Percentiles rank a stretch among this genome's conserved stretches.
Conservation (phyloP, 2,113 vertebrate species). For the Ageneiosus marmoratus region DNA sequence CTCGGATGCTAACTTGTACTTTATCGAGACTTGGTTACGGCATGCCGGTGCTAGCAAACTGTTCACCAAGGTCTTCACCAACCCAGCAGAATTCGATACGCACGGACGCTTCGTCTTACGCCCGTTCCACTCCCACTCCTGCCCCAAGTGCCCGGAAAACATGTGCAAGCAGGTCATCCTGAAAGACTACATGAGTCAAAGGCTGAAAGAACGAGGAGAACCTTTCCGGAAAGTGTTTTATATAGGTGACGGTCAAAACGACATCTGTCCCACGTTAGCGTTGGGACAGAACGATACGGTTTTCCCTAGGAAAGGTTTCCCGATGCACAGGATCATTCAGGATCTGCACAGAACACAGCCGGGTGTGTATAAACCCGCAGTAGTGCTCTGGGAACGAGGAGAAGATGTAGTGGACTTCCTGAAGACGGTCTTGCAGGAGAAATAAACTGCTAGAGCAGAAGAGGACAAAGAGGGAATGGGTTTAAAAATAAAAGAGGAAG, state of each 20-base stretch:
- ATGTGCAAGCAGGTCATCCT: constrained; percentile 94
- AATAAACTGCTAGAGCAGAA: constrained; percentile 51
- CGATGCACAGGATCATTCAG: constrained; percentile 83
- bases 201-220: constrained; percentile 73
- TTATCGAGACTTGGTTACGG: constrained; percentile 81
- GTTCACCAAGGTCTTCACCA: constrained; percentile 87
- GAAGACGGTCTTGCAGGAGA: constrained; percentile 76
- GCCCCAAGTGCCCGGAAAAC: constrained; percentile 85
- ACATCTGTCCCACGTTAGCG: constrained; percentile 82
- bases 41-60: constrained; percentile 70
- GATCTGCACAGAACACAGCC: constrained; percentile 73
- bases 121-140: constrained; percentile 87
- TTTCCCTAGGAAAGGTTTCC: constrained; percentile 85
- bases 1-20: constrained; percentile 90
- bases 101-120: constrained; percentile 76
- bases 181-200: constrained; percentile 75
- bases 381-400: constrained; percentile 84
- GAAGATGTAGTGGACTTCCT: constrained; percentile 78
- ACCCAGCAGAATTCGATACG: constrained; percentile 78
- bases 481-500: not conserved
- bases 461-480: not conserved
- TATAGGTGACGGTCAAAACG: constrained; percentile 90
- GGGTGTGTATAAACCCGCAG: constrained; percentile 68
- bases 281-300: constrained; percentile 79
- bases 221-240: constrained; percentile 87